Evolutionary conservation across 2,888 invertebrate genomes (phyloP), one percentile per base, ranked within the genome.

Genomic region (Eumerus sabulonum): DNA sequence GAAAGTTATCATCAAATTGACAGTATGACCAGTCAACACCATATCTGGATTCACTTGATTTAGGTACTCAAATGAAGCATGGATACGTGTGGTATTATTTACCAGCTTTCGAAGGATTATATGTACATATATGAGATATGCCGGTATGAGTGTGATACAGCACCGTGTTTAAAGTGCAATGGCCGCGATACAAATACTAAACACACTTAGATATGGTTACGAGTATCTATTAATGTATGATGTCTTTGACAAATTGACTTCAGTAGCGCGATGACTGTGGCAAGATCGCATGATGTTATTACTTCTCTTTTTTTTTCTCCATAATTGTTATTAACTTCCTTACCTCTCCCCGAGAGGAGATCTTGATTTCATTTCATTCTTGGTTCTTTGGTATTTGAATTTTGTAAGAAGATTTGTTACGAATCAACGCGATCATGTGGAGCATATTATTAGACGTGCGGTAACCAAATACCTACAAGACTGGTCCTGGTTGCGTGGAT

Each of bases 241-340:
- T 56, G 48, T 56, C 48, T 51, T 56, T 63, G 68, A 76, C 74
- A 68, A 76, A 76, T 76, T 76, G 68, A 47, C 68, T 68, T 17
- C 19, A 63, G 47, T 76, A 63, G 38, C 67, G 67, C 67, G 48
- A 74, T 74, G 62, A 67, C 50, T 62, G 27, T 62, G 53, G 60
- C 59, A 70, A 50, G 62, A 71, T 71, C 71, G 71, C 71, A 71
- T 71, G 62, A 56, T 71, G 62, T 62, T 71, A 71, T 27, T 27
- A 27, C n/a, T 27, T 27, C 2, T 27, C 56, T 62, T 71, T 71
- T 50, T 62, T 47, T 45, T 71, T 19, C 62, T 62, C 62, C 56
- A 71, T 63, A 63, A 71, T 63, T 71, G 62, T 56, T 71, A 63
- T 63, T 70, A 62, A 40, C 19, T 27, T 36, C 42, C 9, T 16